A percentile compares a stretch with the other conserved stretches of the same genome.
phyloP scores from a whole-genome alignment of 2,888 invertebrate species.

The Himalopsyche kuldschensis region DNA sequence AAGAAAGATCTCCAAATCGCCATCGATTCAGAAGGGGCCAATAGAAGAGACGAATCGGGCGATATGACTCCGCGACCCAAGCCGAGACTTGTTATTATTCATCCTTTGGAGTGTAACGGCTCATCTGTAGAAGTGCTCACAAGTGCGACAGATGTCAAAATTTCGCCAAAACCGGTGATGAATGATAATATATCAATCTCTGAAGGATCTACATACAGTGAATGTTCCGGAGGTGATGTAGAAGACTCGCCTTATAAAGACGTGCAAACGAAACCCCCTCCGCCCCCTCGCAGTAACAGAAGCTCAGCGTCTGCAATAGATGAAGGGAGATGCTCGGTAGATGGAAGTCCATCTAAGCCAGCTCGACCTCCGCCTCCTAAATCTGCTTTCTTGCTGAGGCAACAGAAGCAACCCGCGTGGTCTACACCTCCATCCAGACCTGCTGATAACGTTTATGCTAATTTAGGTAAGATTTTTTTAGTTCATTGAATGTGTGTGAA shows the following conservation, averaged over 20 bases:
- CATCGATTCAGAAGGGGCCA: constrained; percentile 54
- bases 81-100: constrained; percentile 81
- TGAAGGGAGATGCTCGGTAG: constrained; percentile 56
- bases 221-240: constrained; percentile 51
- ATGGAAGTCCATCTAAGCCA: constrained; percentile 62
- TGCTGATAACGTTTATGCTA: constrained; percentile 74
- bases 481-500: neutral
- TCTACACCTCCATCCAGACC: constrained; percentile 48
- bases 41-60: constrained; percentile 59
- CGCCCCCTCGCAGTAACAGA: constrained; percentile 67
- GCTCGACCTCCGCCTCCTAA: constrained; percentile 75
- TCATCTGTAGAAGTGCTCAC: constrained; percentile 78
- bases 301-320: constrained; percentile 44
- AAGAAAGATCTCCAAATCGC: constrained; percentile 58
- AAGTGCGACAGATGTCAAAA: constrained; percentile 56
- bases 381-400: constrained; percentile 64
- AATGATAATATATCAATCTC: constrained; percentile 55
- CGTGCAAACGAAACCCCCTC: constrained; percentile 68
- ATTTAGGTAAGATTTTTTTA: constrained; percentile 63
- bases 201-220: constrained; percentile 51
- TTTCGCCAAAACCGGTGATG: constrained; percentile 43
- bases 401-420: constrained; percentile 61
- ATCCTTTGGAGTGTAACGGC: constrained; percentile 83
- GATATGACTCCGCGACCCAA: constrained; percentile 66
- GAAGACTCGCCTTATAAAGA: constrained; percentile 49